A percentile compares a stretch with the other conserved stretches of the same genome.
Conservation (phyloP, 2,113 vertebrate genomes). For the Typhlomys cinereus region DNA sequence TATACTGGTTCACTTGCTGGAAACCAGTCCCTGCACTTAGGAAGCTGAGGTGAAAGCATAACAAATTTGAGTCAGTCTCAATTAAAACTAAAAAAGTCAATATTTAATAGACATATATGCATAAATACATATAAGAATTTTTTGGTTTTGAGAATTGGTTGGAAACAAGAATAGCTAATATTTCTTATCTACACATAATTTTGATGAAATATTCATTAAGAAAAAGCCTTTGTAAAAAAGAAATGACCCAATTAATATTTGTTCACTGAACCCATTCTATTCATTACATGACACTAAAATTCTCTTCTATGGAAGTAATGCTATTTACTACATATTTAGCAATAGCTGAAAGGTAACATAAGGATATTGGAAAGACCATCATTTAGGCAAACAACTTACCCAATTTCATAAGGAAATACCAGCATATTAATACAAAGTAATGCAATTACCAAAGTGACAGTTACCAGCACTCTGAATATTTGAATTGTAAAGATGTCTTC, state of each 20-base stretch:
- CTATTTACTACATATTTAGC: background rate
- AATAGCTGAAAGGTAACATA: background rate
- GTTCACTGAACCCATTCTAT: background rate
- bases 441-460: background rate
- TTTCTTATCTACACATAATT: background rate
- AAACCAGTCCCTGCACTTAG: too few relatives aligned
- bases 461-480: background rate
- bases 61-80: too few relatives aligned
- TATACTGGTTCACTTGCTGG: too few relatives aligned
- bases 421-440: background rate
- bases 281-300: background rate
- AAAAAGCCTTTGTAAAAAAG: slow-evolving; percentile 11
- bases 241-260: background rate
- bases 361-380: background rate
- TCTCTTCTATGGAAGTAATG: background rate
- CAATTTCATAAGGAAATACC: background rate
- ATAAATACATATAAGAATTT: background rate
- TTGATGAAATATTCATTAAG: background rate
- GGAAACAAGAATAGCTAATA: background rate
- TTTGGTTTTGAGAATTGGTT: background rate
- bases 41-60: too few relatives aligned
- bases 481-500: background rate
- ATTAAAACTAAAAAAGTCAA: too few relatives aligned
- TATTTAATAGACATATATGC: too few relatives aligned
- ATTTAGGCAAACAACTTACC: background rate